Percentiles rank a stretch among this genome's conserved stretches.
phyloP scores from a whole-genome alignment of 2,888 invertebrate species.

The Drosophila colorata region DNA sequence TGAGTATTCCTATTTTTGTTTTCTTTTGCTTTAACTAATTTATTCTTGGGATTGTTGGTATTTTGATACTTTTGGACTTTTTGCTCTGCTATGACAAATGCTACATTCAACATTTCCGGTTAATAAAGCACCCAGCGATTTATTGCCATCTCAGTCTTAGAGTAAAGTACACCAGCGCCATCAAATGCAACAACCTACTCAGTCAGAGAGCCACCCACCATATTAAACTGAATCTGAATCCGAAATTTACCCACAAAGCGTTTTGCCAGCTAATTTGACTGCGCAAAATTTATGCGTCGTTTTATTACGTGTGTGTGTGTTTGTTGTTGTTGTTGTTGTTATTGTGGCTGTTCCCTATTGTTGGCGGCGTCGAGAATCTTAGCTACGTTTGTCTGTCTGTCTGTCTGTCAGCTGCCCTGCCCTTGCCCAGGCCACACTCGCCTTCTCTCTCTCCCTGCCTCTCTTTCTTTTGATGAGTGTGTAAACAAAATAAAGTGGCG shows the following conservation, averaged over 20 bases:
- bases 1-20: background rate
- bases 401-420: conserved; percentile 3
- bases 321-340: conserved; percentile 4
- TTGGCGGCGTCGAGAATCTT: conserved; percentile 37
- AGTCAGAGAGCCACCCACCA: conserved; percentile 2
- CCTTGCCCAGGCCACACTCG: background rate
- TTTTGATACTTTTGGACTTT: background rate
- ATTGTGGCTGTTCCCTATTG: conserved; percentile 16
- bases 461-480: conserved; percentile 24
- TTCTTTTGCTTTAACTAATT: background rate
- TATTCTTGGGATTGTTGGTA: conserved; percentile 1
- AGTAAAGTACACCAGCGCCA: conserved; percentile 7
- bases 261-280: conserved; percentile 72
- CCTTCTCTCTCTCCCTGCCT: background rate
- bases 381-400: conserved; percentile 18
- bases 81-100: conserved; percentile 34
- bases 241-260: conserved; percentile 27
- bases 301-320: conserved; percentile 27
- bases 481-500: conserved; percentile 79
- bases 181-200: background rate
- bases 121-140: conserved; percentile 37
- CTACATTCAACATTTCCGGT: conserved; percentile 18
- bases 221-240: conserved; percentile 25
- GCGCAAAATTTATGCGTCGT: conserved; percentile 68
- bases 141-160: background rate